Conservation (phyloP, 2,113 vertebrate species). For the Oncorhynchus clarkii region DNA sequence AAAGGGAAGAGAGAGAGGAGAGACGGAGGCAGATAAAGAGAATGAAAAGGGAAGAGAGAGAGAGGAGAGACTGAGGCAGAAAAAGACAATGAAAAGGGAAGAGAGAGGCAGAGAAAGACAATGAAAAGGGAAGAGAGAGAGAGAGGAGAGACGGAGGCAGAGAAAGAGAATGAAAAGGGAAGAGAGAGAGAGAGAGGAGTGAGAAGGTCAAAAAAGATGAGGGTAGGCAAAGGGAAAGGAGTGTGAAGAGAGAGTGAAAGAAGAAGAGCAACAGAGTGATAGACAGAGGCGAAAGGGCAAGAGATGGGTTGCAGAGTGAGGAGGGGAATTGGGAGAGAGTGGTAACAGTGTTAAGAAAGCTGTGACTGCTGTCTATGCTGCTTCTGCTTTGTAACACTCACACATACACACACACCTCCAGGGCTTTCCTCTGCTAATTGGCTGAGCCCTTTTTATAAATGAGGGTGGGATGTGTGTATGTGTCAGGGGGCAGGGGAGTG, state of each 20-base stretch:
- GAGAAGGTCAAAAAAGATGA: too few species aligned
- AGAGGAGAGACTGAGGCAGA: too few species aligned
- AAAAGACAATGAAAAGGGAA: too few species aligned
- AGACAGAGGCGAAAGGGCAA: slow-evolving; percentile 1
- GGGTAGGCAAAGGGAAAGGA: too few species aligned
- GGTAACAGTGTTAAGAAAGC: background rate
- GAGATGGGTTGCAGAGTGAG: background rate
- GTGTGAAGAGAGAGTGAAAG: too few species aligned
- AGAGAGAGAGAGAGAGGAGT: background rate
- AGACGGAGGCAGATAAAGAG: background rate
- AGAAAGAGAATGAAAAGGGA: too few species aligned
- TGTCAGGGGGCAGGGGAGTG: background rate
- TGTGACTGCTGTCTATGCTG: background rate
- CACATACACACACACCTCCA: background rate
- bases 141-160: background rate
- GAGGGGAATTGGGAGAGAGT: background rate
- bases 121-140: background rate
- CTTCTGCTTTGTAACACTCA: background rate
- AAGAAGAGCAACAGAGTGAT: background rate
- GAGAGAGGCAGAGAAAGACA: too few species aligned
- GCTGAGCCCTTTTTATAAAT: slow-evolving; percentile 41
- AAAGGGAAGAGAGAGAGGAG: background rate
- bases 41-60: background rate
- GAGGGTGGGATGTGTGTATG: slow-evolving; percentile 7
- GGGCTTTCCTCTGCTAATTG: slow-evolving; percentile 47